Evolutionary conservation across 2,113 vertebrate species (phyloP), one percentile per base, ranked within the genome.

Genomic region (Lophochroa leadbeateri): DNA sequence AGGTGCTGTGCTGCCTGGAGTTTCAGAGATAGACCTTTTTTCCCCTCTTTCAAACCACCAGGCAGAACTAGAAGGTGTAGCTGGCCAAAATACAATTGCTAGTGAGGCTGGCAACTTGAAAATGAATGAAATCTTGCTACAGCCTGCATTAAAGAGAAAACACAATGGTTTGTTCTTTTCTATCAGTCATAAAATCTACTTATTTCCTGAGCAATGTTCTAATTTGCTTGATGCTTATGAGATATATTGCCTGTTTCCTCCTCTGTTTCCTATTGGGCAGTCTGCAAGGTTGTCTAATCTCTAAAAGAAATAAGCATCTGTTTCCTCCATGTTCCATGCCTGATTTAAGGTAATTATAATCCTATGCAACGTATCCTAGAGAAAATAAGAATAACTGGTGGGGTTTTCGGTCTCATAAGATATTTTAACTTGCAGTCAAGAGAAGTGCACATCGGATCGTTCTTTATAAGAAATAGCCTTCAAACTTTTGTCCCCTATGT

Each of bases 291-390:
- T 96, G 19, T 58, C 74, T 92, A 71, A 94, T 95, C 88, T 88
- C 65, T 61, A 53, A 92, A 96, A 93, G 80, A 93, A 94, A 95
- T 79, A 88, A 82, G 44, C 83, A 94, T 89, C 90, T 96, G 86
- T 96, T 96, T 95, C 94, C 94, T 95, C 86, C 83, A 41, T 76
- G 74, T 19, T 9, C 82, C 21, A 10, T 44, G 60, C 67, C 55
- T 71, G 61, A 61, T 41, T 92, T 86, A 88, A 83, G 28, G 49
- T 52, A 47, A 84, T 96, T 93, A 71, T 39, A n/a, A 5, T 91
- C 41, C 35, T 85, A 64, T 88, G 4, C 25, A 21, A 60, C 23
- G 44, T 75, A 82, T 86, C 46, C 16, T 33, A 37, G 31, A 35
- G 74, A 94, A 92, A 94, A 75, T 53, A 67, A 41, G 46, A 90